Base-by-base conservation (phyloP, 2,888 invertebrate species). In the Luperina nickerlii region DNA sequence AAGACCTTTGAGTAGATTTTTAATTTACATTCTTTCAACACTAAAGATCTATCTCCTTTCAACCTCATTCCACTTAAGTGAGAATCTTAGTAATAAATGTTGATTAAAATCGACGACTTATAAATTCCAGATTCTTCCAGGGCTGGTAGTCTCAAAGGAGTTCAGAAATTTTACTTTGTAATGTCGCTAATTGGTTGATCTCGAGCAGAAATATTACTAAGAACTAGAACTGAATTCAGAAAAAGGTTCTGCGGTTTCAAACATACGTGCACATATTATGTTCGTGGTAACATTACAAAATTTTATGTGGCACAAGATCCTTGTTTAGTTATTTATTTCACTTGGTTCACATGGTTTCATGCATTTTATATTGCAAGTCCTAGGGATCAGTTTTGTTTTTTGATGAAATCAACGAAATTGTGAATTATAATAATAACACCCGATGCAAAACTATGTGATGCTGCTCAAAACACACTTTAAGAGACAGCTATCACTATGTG, bases 51-150 rank as follows among this genome's bases (percentile, higher is more conserved):
- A 57, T 63, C 48, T 72, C 24, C 32, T 42, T 60, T 73, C 27
- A 69, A 54, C 15, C 24, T 66, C 20, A 5, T 84, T 69, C 7
- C 72, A 54, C 20, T 77, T 67, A 51, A 66, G 70, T 81, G 57
- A 63, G 57, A 74, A 71, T 68, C 38, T 72, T 60, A 57, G 57
- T 51, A 76, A 76, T 75, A 62, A 83, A 84, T 76, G 62, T 85
- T 85, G 71, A 85, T 81, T 81, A 74, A 84, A 76, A 67, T 51
- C 32, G 32, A 48, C 38, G 80, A 32, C 69, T 27, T 24, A 20
- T 70, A 80, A 74, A 76, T 60, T 66, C 24, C 45, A 63, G 62
- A 20, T 27, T 71, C 13, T 32, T 54, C 27, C 51, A 18, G 11
- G n/a, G 63, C n/a, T 51, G 62, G 42, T 62, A 42, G 18, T 66